These are phyloP conservation scores for Aphaenogaster floridana DNA, from an alignment of 1,140 invertebrate species.

Conservation along the genomic window DNA sequence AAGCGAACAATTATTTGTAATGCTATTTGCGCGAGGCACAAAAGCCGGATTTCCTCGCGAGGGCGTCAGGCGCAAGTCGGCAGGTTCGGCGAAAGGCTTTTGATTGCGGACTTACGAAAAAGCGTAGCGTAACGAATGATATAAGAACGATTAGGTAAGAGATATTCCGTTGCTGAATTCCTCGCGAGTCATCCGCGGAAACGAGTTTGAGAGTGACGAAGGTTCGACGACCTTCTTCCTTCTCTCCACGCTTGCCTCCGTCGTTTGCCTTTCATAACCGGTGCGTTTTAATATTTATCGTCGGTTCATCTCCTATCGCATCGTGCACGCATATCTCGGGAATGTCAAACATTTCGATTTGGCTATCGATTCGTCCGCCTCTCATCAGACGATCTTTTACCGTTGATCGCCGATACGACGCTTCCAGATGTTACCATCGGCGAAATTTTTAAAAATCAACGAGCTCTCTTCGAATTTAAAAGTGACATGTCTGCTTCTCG, in stretches of 20 bases:
- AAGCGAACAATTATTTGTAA: background rate
- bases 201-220: conserved; percentile 66
- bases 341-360: conserved; percentile 43
- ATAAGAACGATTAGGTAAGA: conserved; percentile 73
- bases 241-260: background rate
- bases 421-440: background rate
- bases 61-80: background rate
- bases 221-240: conserved; percentile 70
- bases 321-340: background rate
- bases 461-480: background rate
- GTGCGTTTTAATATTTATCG: conserved; percentile 70
- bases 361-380: conserved; percentile 2
- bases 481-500: background rate
- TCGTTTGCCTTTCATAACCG: conserved; percentile 73
- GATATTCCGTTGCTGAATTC: conserved; percentile 72
- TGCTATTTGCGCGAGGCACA: background rate
- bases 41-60: conserved; percentile 13
- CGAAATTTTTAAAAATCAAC: background rate
- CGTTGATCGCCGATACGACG: background rate
- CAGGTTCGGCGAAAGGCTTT: conserved; percentile 45
- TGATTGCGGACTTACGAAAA: conserved; percentile 36
- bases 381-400: background rate
- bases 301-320: conserved; percentile 45
- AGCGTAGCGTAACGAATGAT: conserved; percentile 64
- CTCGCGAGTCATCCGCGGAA: conserved; percentile 68